phyloP scores from a whole-genome alignment of 2,888 invertebrate species.

The Baccha elongata region DNA sequence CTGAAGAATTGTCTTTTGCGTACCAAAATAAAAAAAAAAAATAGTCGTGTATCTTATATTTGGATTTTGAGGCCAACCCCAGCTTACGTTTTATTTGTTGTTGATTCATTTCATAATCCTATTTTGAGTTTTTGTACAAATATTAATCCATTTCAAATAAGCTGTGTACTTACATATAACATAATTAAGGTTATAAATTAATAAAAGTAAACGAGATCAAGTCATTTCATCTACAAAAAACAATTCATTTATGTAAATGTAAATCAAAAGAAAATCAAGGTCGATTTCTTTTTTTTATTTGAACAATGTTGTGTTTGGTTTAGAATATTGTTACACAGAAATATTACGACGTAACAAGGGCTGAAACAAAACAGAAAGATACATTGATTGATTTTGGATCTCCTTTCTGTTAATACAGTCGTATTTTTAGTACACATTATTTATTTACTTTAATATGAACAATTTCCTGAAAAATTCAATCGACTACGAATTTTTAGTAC shows the following conservation, averaged over 20 bases:
- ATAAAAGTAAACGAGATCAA: not conserved
- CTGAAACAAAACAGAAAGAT: no score
- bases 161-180: no score
- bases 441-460: no score
- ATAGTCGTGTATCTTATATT: constrained; percentile 9
- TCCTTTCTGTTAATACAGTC: no score
- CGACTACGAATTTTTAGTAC: no score
- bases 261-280: not conserved
- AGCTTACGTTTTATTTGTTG: constrained; percentile 1
- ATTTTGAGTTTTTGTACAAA: constrained; percentile 14
- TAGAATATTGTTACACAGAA: no score
- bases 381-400: no score
- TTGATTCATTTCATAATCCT: constrained; percentile 15
- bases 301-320: not conserved
- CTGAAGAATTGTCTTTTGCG: not conserved
- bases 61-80: constrained; percentile 19
- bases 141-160: constrained; percentile 2
- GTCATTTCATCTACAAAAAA: no score
- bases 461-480: no score
- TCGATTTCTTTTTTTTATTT: not conserved
- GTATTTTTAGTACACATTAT: no score
- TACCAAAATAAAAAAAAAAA: not conserved
- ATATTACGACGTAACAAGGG: no score
- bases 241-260: not conserved
- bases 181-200: constrained; percentile 10